Evolutionary conservation across 2,797 vertebrate genomes (phyloP), one percentile per base, ranked within the genome.

Genomic region (Acanthornis magna): DNA sequence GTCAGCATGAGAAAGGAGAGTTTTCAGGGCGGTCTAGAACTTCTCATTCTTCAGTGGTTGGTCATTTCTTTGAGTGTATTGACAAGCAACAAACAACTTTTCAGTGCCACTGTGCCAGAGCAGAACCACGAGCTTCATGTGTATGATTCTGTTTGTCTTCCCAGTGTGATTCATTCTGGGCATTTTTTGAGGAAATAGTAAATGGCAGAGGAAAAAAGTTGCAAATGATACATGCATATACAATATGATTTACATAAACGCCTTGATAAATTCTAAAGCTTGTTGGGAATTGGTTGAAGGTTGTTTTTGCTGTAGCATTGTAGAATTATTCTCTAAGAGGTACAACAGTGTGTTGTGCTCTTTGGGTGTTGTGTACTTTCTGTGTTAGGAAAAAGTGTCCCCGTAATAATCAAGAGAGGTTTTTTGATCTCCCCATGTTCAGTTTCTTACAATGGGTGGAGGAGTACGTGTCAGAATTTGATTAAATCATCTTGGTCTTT

Each of bases 371-470:
- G 61, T 68, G 58, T 81, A 57, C 43, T 86, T 91, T 65, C 40
- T 76, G 16, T 65, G 14, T 80, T 84, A 84, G 85, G n/a, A 91
- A 94, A 74, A 95, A 72, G 19, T 78, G 66, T 86, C 40, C 32
- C 91, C 68, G 2, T 86, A 88, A 75, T 16, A 93, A 79, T 84
- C 34, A 90, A 38, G 71, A 86, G 67, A 80, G 55, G 38, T 89
- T 94, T 91, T 96, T 96, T 96, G 96, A 96, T 96, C 94, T 95
- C 93, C 89, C 86, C 89, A 96, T 77, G 94, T 91, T 80, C 48
- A 61, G 0, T 91, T 94, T 93, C 65, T 94, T 77, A 96, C 91
- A 95, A 85, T 94, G 76, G 91, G 61, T 93, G 65, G 36, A 91
- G 88, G 55, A 81, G 20, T 89, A 94, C 66, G 50, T 81, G 86